These are phyloP conservation scores for Grantiella picta DNA, from an alignment of 2,113 vertebrate genomes.

Conservation along the genomic window DNA sequence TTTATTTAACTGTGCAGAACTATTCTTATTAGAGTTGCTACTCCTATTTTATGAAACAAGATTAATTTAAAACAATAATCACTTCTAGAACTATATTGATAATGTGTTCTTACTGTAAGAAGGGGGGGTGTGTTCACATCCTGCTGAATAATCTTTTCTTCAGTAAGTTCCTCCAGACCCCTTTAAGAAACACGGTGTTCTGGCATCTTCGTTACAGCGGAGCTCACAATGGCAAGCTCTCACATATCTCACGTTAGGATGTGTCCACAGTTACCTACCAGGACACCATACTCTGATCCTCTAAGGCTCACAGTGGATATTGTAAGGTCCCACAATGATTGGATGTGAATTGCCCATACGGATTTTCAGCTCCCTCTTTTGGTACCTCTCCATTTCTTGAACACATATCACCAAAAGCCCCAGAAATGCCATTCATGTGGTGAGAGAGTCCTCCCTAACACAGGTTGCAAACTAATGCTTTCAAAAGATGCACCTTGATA, in stretches of 20 bases:
- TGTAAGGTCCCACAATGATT: neutral
- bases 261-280: neutral
- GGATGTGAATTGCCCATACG: accelerated
- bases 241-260: neutral
- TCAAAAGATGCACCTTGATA: neutral
- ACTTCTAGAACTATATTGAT: neutral
- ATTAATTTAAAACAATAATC: neutral
- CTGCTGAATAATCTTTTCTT: neutral
- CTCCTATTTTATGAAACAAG: neutral
- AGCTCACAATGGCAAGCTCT: neutral
- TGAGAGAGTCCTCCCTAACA: neutral
- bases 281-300: neutral
- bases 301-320: neutral
- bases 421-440: neutral
- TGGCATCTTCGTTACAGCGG: neutral
- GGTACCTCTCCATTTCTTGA: neutral
- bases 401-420: neutral
- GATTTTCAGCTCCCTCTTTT: neutral
- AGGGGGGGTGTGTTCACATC: neutral
- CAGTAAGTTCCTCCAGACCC: neutral
- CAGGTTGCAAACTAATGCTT: neutral
- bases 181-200: neutral
- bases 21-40: neutral
- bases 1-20: constrained; percentile 2
- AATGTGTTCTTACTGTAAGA: neutral